phyloP scores from a whole-genome alignment of 2,888 invertebrate species.

The Cryptocheilus praepositus region DNA sequence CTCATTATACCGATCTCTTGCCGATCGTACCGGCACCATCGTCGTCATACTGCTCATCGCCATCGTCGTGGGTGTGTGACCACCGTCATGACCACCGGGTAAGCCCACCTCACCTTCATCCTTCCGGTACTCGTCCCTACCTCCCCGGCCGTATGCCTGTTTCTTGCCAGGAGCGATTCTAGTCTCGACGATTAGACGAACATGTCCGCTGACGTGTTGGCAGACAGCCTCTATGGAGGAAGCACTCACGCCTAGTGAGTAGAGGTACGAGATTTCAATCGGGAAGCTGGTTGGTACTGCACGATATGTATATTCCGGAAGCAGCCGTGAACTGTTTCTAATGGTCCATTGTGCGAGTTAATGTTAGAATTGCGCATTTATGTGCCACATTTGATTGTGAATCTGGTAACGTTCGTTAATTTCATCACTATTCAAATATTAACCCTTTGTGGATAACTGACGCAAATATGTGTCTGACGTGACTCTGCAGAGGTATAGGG shows the following conservation, averaged over 20 bases:
- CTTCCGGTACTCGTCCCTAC: slow-evolving; percentile 12
- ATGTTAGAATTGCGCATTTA: too few relatives aligned
- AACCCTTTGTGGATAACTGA: too few relatives aligned
- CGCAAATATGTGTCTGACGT: too few relatives aligned
- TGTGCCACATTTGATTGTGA: too few relatives aligned
- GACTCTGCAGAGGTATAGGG: too few relatives aligned
- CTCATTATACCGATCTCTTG: slow-evolving; percentile 58
- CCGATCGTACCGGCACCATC: slow-evolving; percentile 48
- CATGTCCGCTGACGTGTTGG: background rate
- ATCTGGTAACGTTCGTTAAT: too few relatives aligned
- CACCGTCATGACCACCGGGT: slow-evolving; percentile 37
- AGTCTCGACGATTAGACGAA: slow-evolving; percentile 5
- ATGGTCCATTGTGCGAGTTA: too few relatives aligned
- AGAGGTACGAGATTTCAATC: slow-evolving; percentile 35
- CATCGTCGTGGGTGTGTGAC: slow-evolving; percentile 56
- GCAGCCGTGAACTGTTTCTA: too few relatives aligned
- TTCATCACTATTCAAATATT: too few relatives aligned
- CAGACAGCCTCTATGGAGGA: background rate
- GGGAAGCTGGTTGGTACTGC: too few relatives aligned
- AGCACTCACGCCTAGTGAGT: slow-evolving; percentile 36
- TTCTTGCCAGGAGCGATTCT: background rate
- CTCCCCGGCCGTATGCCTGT: background rate
- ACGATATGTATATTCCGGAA: too few relatives aligned
- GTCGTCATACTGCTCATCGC: slow-evolving; percentile 40
- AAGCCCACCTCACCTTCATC: slow-evolving; percentile 23